Evolutionary conservation across 2,113 vertebrate genomes (phyloP).

Genomic region (Heptranchias perlo): DNA sequence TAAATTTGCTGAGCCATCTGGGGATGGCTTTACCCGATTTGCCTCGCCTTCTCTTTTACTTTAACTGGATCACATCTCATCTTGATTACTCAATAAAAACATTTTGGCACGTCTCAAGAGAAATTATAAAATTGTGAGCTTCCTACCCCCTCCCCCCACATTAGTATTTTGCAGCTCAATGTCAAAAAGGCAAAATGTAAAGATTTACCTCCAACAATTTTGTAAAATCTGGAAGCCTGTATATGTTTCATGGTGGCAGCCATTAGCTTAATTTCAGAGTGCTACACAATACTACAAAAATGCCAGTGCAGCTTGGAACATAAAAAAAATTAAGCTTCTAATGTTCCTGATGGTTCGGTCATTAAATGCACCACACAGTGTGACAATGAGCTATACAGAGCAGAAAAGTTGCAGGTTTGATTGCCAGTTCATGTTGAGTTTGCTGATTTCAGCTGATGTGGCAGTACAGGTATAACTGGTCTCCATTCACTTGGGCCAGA

Average conservation of each 20-base stretch:
- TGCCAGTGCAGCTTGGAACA: not conserved
- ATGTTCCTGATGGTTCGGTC: not conserved
- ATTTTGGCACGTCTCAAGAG: no score
- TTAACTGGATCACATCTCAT: no score
- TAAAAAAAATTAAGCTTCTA: not conserved
- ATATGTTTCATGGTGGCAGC: not conserved
- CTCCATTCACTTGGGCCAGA: no score
- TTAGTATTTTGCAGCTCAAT: not conserved
- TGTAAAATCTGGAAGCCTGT: not conserved
- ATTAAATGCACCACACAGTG: not conserved
- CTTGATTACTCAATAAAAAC: no score
- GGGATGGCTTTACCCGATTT: no score
- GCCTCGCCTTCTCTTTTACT: no score
- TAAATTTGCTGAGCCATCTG: no score
- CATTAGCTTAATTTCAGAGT: no score
- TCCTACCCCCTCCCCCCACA: no score
- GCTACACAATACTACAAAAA: no score
- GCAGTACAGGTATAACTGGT: not conserved
- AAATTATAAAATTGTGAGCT: no score
- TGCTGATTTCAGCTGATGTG: not conserved
- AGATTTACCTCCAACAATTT: not conserved
- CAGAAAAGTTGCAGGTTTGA: not conserved
- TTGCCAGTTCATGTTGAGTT: no score
- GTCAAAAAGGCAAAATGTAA: not conserved
- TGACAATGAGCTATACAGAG: not conserved